Base-by-base conservation (phyloP, 1,140 invertebrate species). In the Drosophila equinoxialis region DNA sequence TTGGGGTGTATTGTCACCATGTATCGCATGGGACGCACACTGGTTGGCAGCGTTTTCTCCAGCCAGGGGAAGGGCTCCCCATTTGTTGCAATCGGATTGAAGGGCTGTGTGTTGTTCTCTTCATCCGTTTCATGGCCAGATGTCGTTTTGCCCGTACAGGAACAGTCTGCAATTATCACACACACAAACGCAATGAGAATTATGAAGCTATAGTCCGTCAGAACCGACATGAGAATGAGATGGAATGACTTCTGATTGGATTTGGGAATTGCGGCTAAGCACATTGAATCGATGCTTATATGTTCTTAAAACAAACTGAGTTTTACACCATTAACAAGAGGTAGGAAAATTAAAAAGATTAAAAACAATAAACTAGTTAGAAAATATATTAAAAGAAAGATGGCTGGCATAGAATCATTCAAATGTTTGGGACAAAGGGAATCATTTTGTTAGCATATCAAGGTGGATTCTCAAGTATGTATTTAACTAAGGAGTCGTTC, bases 1-100 rank as follows among this genome's bases (percentile, higher is more conserved):
- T 99, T 98, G 55, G 98, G 98, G 93, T 98, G 97, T 66, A 99
- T 95, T 87, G 96, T 96, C 26, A 99, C 94, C 84, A 96, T 96
- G 91, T 99, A 99, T 72, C 96, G 95, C 71, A 95, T 93, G 26
- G 98, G 98, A 85, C 95, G 94, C 23, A 96, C 94, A 87, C 95
- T 95, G 41, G 93, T 94, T 5, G 98, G 98, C 75, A 99, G 94
- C 65, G 97, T 94, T 69, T 97, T 94, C 82, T 96, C 95, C 69
- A 97, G 95, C 97, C 98, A 99, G 35, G 98, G 98, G 91, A 98
- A 99, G 41, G 95, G 93, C 92, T 97, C 93, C 7, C 95, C 95
- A 77, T 95, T 96, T 41, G 95, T 96, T 30, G 97, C 95, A 81
- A 95, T 94, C 48, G 96, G 95, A 71, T 95, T 94, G 75, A 93